Evolutionary conservation across 2,797 vertebrate species (phyloP).

Genomic region (Cheracebus regulus): DNA sequence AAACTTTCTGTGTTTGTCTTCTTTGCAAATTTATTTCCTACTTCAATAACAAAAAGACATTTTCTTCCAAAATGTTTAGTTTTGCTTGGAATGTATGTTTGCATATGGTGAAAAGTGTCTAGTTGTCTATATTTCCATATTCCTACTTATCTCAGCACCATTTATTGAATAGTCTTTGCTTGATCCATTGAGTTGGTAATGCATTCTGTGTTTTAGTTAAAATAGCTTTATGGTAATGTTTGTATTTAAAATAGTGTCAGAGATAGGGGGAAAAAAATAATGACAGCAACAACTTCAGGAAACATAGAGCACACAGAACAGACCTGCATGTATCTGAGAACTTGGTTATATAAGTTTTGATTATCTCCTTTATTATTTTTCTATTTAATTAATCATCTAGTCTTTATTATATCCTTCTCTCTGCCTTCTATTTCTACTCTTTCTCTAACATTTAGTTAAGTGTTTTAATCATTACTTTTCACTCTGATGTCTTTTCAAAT

Average conservation of each 20-base stretch:
- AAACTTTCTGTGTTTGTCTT: background rate
- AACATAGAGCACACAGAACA: background rate
- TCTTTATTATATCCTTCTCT: background rate
- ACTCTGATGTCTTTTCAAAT: background rate
- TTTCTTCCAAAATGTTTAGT: background rate
- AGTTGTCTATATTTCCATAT: background rate
- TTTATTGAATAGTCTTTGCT: background rate
- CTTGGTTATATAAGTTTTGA: background rate
- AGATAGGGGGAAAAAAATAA: background rate
- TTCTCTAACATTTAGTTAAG: background rate
- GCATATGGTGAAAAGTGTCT: background rate
- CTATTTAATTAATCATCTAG: background rate
- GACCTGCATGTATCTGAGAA: background rate
- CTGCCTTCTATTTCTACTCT: background rate
- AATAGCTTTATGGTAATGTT: background rate
- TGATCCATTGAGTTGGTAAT: background rate
- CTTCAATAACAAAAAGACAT: background rate
- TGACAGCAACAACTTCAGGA: background rate
- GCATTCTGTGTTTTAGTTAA: background rate
- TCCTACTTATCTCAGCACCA: background rate
- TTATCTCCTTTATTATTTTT: background rate
- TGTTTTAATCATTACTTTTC: background rate
- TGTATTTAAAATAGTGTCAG: background rate
- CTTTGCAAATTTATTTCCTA: background rate
- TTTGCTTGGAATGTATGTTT: slow-evolving; percentile 5